A percentile compares a stretch with the other conserved stretches of the same genome.
phyloP scores from a whole-genome alignment of 2,888 invertebrate genomes.

The Chrysina gloriosa region DNA sequence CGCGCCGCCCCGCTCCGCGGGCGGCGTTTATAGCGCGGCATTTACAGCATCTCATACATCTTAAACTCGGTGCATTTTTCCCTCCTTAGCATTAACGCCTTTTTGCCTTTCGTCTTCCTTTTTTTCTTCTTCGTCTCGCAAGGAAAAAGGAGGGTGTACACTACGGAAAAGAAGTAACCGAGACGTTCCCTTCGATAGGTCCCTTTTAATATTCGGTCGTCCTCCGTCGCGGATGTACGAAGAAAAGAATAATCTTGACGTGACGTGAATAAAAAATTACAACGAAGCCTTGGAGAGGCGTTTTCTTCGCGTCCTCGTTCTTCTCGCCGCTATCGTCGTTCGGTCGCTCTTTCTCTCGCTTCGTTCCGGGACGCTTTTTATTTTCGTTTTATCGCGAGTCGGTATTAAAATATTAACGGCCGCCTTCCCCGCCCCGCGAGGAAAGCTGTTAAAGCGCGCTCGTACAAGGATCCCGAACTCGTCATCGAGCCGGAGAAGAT shows the following conservation, averaged over 20 bases:
- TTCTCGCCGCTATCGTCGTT: background rate
- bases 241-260: background rate
- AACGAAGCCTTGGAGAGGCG: slow-evolving; percentile 1
- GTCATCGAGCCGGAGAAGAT: too few relatives aligned
- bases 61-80: slow-evolving; percentile 39
- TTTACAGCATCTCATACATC: slow-evolving; percentile 48
- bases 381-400: slow-evolving; percentile 20
- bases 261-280: slow-evolving; percentile 26
- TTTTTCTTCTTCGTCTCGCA: background rate
- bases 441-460: slow-evolving; percentile 18
- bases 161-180: background rate
- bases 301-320: background rate
- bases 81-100: slow-evolving; percentile 20
- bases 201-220: background rate
- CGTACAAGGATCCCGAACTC: slow-evolving; percentile 8
- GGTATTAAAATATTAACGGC: slow-evolving; percentile 38
- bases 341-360: background rate
- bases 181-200: background rate
- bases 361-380: background rate
- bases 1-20: slow-evolving; percentile 26
- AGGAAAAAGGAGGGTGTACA: background rate
- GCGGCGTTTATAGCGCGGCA: slow-evolving; percentile 45
- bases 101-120: background rate
- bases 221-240: background rate
- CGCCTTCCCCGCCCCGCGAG: background rate